Evolutionary conservation across 2,113 vertebrate species (phyloP), one percentile per base, ranked within the genome.

Genomic region (Neopipo cinnamomea): DNA sequence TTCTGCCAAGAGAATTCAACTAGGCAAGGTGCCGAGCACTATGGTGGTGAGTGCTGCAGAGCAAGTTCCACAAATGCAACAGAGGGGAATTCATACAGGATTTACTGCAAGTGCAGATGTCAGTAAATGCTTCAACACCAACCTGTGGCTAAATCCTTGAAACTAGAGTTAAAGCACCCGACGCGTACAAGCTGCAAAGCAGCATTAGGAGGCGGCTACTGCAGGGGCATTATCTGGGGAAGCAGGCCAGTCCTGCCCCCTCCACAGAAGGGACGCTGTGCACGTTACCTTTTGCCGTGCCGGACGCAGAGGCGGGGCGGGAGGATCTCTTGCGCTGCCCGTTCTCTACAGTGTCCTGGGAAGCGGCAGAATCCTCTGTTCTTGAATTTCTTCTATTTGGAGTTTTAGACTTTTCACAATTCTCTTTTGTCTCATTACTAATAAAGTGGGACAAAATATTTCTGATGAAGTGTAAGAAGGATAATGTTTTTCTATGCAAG

Each of bases 311-410:
- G 4, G 98, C 98, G 22, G 99, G 99, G 62, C 99, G 96, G 73
- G 98, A 98, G 17, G 98, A 98, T 89, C 99, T 98, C 97, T 99
- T 99, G 95, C 99, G 98, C 90, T 99, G 98, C 88, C 98, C 98
- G 3, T 98, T 99, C 97, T 99, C 99, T 80, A 98, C 96, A 42
- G 97, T 97, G 41, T 99, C 99, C 97, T 98, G 98, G 53, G 97
- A 84, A 61, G 97, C 95, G 44, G 98, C 96, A 96, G 98, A 98
- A 91, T 99, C 99, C 96, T 99, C 99, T 76, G 99, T 98, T 91
- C 99, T 98, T 77, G 99, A 99, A 98, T 99, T 99, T 98, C 99
- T 98, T 95, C 99, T 98, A 94, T 98, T 99, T 39, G 99, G 98
- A 76, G 98, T 99, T 98, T 99, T 99, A 86, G 99, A 98, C 94